A percentile compares a stretch with the other conserved stretches of the same genome.
These are phyloP conservation scores for Sisyra nigra DNA, from an alignment of 2,888 invertebrate genomes.

Conservation along the genomic window DNA sequence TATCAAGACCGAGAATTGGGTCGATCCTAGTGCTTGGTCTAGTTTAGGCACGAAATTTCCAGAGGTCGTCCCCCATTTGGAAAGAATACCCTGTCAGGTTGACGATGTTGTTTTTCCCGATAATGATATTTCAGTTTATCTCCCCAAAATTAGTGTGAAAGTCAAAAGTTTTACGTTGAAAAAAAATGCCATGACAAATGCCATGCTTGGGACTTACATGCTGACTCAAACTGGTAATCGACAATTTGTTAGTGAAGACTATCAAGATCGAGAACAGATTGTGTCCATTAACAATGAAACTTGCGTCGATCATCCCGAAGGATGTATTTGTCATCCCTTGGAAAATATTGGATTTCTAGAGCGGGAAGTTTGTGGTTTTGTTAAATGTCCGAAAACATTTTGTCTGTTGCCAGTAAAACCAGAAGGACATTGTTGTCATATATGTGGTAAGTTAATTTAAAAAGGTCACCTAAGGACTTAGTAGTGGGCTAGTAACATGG, in stretches of 20 bases:
- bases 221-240: slow-evolving; percentile 7
- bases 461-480: not conserved
- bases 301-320: slow-evolving; percentile 7
- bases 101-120: slow-evolving; percentile 5
- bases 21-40: slow-evolving; percentile 3
- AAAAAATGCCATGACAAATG: slow-evolving; percentile 5
- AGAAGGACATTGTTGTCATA: slow-evolving; percentile 9
- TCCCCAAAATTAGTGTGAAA: slow-evolving; percentile 8
- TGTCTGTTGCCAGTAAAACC: slow-evolving; percentile 10
- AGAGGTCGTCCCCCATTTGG: not conserved
- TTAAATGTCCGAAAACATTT: slow-evolving; percentile 8
- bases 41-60: not conserved
- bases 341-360: slow-evolving; percentile 2
- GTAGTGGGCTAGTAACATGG: not conserved
- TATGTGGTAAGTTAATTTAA: slow-evolving; percentile 9
- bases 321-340: slow-evolving; percentile 9
- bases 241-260: slow-evolving; percentile 9
- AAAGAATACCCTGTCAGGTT: slow-evolving; percentile 2
- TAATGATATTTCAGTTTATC: slow-evolving; percentile 1
- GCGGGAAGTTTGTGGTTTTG: slow-evolving; percentile 8
- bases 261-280: slow-evolving; percentile 7
- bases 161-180: slow-evolving; percentile 8
- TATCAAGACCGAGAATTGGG: slow-evolving; percentile 1
- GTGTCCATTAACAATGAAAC: slow-evolving; percentile 6
- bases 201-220: slow-evolving; percentile 5